phyloP scores from a whole-genome alignment of 2,113 vertebrate genomes.

The Chroicocephalus ridibundus region DNA sequence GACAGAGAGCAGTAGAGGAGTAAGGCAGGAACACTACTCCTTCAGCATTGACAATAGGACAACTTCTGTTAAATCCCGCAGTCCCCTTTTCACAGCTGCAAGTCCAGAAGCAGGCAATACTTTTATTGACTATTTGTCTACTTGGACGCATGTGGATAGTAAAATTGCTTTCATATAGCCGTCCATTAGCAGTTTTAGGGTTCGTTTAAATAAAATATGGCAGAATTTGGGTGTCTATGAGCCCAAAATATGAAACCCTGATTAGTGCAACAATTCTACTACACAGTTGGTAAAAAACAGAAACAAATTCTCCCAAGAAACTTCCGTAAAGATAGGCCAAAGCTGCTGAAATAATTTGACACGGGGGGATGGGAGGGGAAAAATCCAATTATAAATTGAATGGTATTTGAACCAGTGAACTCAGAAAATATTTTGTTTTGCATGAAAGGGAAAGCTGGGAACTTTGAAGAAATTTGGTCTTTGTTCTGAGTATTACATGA shows the following conservation, averaged over 20 bases:
- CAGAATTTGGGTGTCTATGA: neutral
- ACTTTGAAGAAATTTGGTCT: neutral
- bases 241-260: neutral
- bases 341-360: neutral
- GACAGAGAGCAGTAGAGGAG: neutral
- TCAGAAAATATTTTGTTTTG: neutral
- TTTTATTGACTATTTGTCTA: neutral
- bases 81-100: neutral
- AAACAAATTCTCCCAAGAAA: neutral
- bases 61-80: neutral
- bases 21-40: neutral
- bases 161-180: neutral
- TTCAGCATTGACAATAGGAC: neutral
- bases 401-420: neutral
- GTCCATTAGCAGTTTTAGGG: neutral
- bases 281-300: neutral
- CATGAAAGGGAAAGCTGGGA: neutral
- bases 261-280: neutral
- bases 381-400: neutral
- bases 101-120: neutral
- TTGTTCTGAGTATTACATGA: conserved; percentile 14
- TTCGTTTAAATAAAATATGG: neutral
- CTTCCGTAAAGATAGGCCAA: neutral
- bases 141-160: fast-evolving
- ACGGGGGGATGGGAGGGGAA: neutral